Evolutionary conservation across 2,888 invertebrate species (phyloP).

Genomic region (Athetis lepigone): DNA sequence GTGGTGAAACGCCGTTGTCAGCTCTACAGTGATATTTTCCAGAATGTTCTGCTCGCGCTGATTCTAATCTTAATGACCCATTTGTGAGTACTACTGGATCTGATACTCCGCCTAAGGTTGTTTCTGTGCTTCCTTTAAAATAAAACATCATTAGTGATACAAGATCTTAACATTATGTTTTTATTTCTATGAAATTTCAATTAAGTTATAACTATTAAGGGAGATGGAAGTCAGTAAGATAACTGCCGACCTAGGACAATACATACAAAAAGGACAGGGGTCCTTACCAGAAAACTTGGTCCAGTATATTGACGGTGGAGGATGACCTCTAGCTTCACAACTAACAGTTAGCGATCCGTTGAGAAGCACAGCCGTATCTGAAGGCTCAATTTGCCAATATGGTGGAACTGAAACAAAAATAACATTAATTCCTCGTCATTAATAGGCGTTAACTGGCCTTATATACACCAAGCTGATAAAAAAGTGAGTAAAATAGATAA

Average conservation of each 20-base stretch:
- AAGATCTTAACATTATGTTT: not conserved
- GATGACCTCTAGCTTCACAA: constrained; percentile 95
- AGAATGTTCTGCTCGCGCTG: constrained; percentile 94
- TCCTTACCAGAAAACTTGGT: constrained; percentile 92
- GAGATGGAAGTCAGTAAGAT: too few species aligned
- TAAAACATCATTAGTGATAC: constrained; percentile 1
- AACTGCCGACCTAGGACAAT: too few species aligned
- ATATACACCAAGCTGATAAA: not conserved
- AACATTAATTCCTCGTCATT: not conserved
- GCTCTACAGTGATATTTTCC: constrained; percentile 96
- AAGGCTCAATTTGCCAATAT: constrained; percentile 94
- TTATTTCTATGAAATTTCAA: not conserved
- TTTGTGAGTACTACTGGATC: constrained; percentile 91
- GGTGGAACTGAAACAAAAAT: constrained; percentile 92
- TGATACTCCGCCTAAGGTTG: constrained; percentile 83
- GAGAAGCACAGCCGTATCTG: constrained; percentile 93
- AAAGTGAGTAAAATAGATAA: not conserved
- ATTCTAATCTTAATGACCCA: constrained; percentile 93
- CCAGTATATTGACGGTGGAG: constrained; percentile 93
- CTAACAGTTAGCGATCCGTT: constrained; percentile 94
- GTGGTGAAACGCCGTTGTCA: constrained; percentile 95
- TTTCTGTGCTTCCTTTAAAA: constrained; percentile 83
- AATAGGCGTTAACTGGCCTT: not conserved
- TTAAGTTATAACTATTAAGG: not conserved
- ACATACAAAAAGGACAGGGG: too few species aligned